These are phyloP conservation scores for Drosophila ogumai DNA, from an alignment of 1,140 invertebrate species.

Conservation along the genomic window DNA sequence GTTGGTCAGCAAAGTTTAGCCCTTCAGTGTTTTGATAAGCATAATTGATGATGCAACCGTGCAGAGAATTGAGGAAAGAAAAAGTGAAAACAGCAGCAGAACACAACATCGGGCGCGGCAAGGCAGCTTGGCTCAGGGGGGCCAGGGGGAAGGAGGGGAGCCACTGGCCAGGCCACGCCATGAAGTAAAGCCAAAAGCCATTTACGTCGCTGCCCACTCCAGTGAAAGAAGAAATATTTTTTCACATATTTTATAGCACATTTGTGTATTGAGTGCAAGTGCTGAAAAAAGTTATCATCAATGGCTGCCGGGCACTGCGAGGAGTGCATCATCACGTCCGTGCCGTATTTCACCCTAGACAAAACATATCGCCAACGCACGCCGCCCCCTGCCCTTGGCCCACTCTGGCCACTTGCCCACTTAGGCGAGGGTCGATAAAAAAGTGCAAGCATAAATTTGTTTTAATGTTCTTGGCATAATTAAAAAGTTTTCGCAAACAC, in stretches of 20 bases:
- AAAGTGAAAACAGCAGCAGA: conserved; percentile 28
- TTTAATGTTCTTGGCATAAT: conserved; percentile 60
- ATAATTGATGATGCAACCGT: conserved; percentile 80
- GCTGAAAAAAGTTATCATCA: conserved; percentile 74
- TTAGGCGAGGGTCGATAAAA: conserved; percentile 45
- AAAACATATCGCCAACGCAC: conserved; percentile 14
- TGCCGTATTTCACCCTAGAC: conserved; percentile 50
- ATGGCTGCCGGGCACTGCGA: conserved; percentile 43
- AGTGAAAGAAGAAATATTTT: conserved; percentile 62
- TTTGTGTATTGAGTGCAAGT: conserved; percentile 80
- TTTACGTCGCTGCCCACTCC: conserved; percentile 53
- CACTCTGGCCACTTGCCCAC: conserved; percentile 17
- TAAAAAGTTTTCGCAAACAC: conserved; percentile 57
- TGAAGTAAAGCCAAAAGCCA: conserved; percentile 79
- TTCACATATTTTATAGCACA: conserved; percentile 80
- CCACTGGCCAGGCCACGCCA: conserved; percentile 24
- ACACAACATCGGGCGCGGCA: conserved; percentile 45
- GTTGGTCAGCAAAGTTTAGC: conserved; percentile 74
- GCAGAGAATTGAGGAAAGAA: conserved; percentile 54
- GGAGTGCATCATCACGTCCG: conserved; percentile 70
- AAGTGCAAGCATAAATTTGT: conserved; percentile 44
- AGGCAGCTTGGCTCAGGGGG: conserved; percentile 3
- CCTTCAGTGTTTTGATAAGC: conserved; percentile 78
- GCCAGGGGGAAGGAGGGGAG: not conserved
- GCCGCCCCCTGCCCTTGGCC: not conserved